Conservation (phyloP, 2,113 vertebrate genomes). For the Tenebrosternarchus preto region DNA sequence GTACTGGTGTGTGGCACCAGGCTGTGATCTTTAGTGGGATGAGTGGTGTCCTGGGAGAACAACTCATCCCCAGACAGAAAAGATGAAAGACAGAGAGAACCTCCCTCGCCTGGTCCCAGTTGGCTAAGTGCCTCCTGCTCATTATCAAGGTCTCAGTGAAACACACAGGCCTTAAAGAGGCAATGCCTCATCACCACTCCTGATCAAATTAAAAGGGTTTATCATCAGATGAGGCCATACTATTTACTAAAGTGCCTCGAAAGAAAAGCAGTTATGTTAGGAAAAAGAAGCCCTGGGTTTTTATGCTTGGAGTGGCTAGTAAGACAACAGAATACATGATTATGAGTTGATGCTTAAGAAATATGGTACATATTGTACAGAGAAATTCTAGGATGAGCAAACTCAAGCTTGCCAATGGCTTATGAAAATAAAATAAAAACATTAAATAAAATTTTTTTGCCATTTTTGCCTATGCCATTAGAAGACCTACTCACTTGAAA, state of each 20-base stretch:
- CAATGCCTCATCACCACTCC: slow-evolving; percentile 67
- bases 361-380: not conserved
- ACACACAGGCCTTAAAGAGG: slow-evolving; percentile 64
- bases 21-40: slow-evolving; percentile 69
- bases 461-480: not conserved
- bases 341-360: slow-evolving; percentile 10
- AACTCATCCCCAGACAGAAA: slow-evolving; percentile 64
- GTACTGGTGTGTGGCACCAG: slow-evolving; percentile 64
- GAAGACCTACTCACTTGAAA: not conserved
- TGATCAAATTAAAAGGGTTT: slow-evolving; percentile 65
- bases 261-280: slow-evolving; percentile 55
- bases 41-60: slow-evolving; percentile 70
- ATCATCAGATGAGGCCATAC: slow-evolving; percentile 60
- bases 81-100: slow-evolving; percentile 73
- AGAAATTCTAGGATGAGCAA: not conserved
- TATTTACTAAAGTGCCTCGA: slow-evolving; percentile 58
- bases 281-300: slow-evolving; percentile 36
- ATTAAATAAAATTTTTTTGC: not conserved
- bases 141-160: slow-evolving; percentile 74
- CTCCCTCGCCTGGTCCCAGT: slow-evolving; percentile 75
- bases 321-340: slow-evolving; percentile 36
- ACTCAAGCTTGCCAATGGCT: slow-evolving; percentile 10
- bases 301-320: not conserved
- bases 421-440: not conserved
- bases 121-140: slow-evolving; percentile 75